Evolutionary conservation across 1,140 invertebrate species (phyloP).

Genomic region (Idris sp.): DNA sequence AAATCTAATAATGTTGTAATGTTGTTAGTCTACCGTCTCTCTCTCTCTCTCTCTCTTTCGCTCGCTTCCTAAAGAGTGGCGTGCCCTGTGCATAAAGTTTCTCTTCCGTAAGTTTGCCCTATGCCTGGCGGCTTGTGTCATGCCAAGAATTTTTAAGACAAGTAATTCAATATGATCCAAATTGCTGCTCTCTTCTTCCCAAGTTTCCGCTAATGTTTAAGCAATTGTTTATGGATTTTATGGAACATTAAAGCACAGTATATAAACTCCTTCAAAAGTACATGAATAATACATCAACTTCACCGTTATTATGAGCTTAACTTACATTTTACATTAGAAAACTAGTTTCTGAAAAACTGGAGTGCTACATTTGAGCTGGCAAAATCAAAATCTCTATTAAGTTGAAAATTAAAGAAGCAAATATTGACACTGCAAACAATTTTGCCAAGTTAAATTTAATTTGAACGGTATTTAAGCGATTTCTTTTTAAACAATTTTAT

Average conservation of each 20-base stretch:
- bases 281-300: slow-evolving; percentile 4
- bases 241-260: too few relatives aligned
- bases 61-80: slow-evolving; percentile 41
- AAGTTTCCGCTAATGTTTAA: slow-evolving; percentile 19
- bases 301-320: too few relatives aligned
- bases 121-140: slow-evolving; percentile 62
- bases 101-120: slow-evolving; percentile 57
- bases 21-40: slow-evolving; percentile 70
- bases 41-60: slow-evolving; percentile 21
- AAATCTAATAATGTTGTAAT: slow-evolving; percentile 79
- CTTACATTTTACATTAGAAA: background rate
- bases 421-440: too few relatives aligned
- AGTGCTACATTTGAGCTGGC: too few relatives aligned
- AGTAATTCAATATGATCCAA: slow-evolving; percentile 45
- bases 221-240: slow-evolving; percentile 13
- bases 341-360: slow-evolving; percentile 2
- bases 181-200: slow-evolving; percentile 19
- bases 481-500: slow-evolving; percentile 31
- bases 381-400: too few relatives aligned
- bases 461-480: too few relatives aligned
- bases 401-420: too few relatives aligned
- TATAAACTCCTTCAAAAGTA: too few relatives aligned
- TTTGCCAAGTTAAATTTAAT: too few relatives aligned
- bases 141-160: slow-evolving; percentile 60
- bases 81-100: slow-evolving; percentile 39